These are phyloP conservation scores for Drosophila carrolli DNA, from an alignment of 1,140 invertebrate species.

Conservation along the genomic window DNA sequence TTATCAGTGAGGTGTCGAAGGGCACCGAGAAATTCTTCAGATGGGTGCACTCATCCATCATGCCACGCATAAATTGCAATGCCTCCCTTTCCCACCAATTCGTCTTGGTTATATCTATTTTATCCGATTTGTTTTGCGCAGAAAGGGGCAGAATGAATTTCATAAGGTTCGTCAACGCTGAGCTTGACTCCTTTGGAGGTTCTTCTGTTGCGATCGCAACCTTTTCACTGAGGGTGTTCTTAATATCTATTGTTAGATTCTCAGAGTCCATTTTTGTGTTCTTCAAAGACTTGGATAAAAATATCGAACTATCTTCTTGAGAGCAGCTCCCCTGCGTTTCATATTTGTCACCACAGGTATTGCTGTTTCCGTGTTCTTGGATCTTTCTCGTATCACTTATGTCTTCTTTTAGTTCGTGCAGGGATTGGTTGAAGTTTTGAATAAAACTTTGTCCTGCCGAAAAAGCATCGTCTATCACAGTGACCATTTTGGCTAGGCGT, in stretches of 20 bases:
- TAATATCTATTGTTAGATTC: constrained; percentile 36
- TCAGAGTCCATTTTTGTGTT: constrained; percentile 37
- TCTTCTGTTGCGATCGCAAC: constrained; percentile 13
- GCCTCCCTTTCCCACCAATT: constrained; percentile 90
- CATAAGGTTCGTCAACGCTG: constrained; percentile 79
- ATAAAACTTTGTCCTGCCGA: constrained; percentile 93
- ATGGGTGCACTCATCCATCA: constrained; percentile 99
- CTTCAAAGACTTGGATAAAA: constrained; percentile 44
- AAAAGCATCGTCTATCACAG: constrained; percentile 90
- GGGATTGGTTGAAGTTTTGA: constrained; percentile 88
- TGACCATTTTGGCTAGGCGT: constrained; percentile 93
- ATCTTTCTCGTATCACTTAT: constrained; percentile 79
- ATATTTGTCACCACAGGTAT: constrained; percentile 37
- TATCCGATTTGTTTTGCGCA: constrained; percentile 47
- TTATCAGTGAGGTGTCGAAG: constrained; percentile 93
- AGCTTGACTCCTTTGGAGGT: constrained; percentile 12
- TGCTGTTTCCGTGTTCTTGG: constrained; percentile 33
- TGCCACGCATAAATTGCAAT: constrained; percentile 97
- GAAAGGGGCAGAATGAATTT: constrained; percentile 66
- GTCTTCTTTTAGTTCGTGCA: constrained; percentile 82
- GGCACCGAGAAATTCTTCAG: constrained; percentile 95
- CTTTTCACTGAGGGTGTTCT: constrained; percentile 21
- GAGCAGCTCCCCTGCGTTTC: constrained; percentile 25
- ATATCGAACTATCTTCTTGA: constrained; percentile 51
- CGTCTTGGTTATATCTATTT: constrained; percentile 86